Evolutionary conservation across 1,140 invertebrate species (phyloP).

Genomic region (Cheumatopsyche charites): DNA sequence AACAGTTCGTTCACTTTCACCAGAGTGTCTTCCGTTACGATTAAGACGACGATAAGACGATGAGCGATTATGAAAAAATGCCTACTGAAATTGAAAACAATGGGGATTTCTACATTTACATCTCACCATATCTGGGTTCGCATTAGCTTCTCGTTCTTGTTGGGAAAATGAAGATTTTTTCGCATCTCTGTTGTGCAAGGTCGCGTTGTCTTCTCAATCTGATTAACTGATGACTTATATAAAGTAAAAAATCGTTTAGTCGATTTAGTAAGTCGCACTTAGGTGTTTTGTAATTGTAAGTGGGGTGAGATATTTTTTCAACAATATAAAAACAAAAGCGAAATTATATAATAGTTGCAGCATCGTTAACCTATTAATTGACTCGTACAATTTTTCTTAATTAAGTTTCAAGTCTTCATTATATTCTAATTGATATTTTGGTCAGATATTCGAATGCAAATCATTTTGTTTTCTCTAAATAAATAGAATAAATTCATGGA

Average conservation of each 20-base stretch:
- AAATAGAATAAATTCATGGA: too few species aligned
- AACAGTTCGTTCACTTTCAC: slow-evolving; percentile 20
- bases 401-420: neutral
- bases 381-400: too few species aligned
- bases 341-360: too few species aligned
- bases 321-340: too few species aligned
- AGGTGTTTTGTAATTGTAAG: too few species aligned
- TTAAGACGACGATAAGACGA: neutral
- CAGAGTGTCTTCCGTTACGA: neutral
- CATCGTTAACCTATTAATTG: too few species aligned
- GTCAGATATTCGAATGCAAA: too few species aligned
- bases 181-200: slow-evolving; percentile 21
- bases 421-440: neutral
- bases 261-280: neutral
- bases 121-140: neutral
- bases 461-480: too few species aligned
- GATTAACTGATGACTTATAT: neutral
- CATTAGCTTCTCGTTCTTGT: neutral
- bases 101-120: slow-evolving; percentile 18
- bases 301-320: too few species aligned
- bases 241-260: neutral
- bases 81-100: slow-evolving; percentile 25
- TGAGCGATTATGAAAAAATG: slow-evolving; percentile 5
- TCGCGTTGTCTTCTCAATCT: neutral
- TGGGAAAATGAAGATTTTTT: neutral